phyloP scores from a whole-genome alignment of 2,888 invertebrate species.

The Ptilodon capucinus region DNA sequence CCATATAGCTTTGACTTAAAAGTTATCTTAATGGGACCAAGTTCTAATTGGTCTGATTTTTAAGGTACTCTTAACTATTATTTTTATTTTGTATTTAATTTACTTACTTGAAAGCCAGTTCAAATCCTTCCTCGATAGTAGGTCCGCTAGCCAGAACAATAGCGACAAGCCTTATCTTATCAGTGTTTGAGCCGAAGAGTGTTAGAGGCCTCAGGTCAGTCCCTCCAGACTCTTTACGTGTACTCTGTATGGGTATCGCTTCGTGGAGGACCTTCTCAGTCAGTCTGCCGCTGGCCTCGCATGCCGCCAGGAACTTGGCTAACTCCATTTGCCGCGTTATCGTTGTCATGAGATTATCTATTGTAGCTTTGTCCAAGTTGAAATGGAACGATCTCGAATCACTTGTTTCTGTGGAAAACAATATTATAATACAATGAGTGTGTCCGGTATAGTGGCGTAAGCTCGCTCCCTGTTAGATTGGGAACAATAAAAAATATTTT shows the following conservation, averaged over 20 bases:
- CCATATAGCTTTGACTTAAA: no score
- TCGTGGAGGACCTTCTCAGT: conserved; percentile 62
- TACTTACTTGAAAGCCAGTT: conserved; percentile 86
- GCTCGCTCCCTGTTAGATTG: no score
- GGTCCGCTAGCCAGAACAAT: conserved; percentile 86
- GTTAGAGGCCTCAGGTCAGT: conserved; percentile 82
- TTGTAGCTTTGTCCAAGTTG: conserved; percentile 87
- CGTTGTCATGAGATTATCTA: conserved; percentile 90
- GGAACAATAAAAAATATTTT: no score
- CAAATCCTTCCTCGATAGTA: conserved; percentile 87
- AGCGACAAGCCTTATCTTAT: conserved; percentile 87
- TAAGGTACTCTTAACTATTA: no score
- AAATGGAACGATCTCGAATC: conserved; percentile 84
- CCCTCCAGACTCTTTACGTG: conserved; percentile 37
- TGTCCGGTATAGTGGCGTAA: no score
- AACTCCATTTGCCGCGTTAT: conserved; percentile 92
- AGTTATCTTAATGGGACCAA: no score
- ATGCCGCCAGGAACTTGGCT: conserved; percentile 86
- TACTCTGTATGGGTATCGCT: conserved; percentile 56
- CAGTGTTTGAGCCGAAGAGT: conserved; percentile 86
- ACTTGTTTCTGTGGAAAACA: conserved; percentile 58
- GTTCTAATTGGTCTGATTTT: no score
- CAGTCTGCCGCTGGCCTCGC: conserved; percentile 81
- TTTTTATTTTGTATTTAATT: no score
- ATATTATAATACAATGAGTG: no score